Evolutionary conservation across 2,797 vertebrate genomes (phyloP), one percentile per base, ranked within the genome.

Genomic region (Nothura maculosa): DNA sequence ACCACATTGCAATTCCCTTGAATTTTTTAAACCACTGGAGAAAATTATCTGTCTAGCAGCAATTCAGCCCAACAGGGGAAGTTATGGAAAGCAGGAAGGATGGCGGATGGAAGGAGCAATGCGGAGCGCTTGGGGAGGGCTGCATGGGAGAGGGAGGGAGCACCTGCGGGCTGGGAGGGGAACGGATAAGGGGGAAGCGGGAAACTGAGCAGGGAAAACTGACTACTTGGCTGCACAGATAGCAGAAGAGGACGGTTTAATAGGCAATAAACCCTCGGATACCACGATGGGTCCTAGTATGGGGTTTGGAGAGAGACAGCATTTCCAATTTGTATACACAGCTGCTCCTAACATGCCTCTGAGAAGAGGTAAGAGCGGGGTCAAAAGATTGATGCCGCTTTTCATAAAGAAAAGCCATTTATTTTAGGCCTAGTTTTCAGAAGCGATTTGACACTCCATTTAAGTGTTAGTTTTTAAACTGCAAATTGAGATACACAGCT

Each of bases 381-480:
- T 96, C 94, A 96, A 93, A 82, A 93, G 81, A 87, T 94, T 90
- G 84, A 85, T 85, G 81, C 0, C 8, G 84, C 91, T 95, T 95
- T 94, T 94, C 82, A 81, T 93, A 79, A 57, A 79, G 72, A 85
- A 89, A 64, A 94, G 88, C 83, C 28, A 22, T 91, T 93, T 94
- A 94, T 91, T 93, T 96, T 92, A 94, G 81, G 62, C 61, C 68
- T 64, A 74, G 82, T 91, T 94, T 96, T 80, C 85, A 93, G 76
- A 93, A 96, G 81, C 83, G 89, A 91, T 94, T 96, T 94, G 96
- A 90, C 90, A 93, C 84, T 93, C 63, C 63, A 76, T 85, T 92
- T 90, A 96, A 96, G 76, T 92, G 83, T 48, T 93, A 48, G 69
- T 84, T 92, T 96, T 85, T 74, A 95, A 95, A 87, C 68, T 92